Base-by-base conservation (phyloP, 1,140 invertebrate species). In the Drosophila gunungcola region DNA sequence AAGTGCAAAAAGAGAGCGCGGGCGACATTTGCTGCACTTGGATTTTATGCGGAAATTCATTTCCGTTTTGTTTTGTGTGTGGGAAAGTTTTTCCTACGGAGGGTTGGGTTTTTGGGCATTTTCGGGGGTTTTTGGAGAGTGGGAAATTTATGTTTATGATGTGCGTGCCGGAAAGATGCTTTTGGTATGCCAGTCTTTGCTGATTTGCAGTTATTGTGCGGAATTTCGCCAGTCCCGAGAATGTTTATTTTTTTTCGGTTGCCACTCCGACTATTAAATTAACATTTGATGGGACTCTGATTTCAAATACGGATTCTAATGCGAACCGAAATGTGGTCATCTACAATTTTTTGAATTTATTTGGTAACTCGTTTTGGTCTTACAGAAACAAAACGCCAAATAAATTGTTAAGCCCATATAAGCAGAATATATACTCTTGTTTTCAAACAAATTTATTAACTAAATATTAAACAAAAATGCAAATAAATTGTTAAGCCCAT, bases 71-170 rank as follows among this genome's bases (percentile, higher is more conserved):
- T 77, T 79, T 78, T 75, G 54, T 70, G 51, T 65, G 36, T 75
- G 43, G 62, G n/a, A 72, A 72, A 72, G 65, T 70, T 70, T 56
- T 55, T 38, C 68, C 39, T 55, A 45, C 41, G 0, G 41, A 58
- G 60, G 27, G 43, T 36, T 61, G 34, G 48, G 41, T 61, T 38
- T 21, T 21, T 21, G 25, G 56, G 67, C 64, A n/a, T 3, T 2
- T 10, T 27, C 13, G 1, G 4, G 10, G 41, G 38, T 1, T 2
- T 10, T 16, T 29, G 3, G 5, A 4, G 51, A 57, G 12, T 10
- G 36, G 39, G 21, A 73, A 78, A 88, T 88, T 88, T 88, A 88
- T 88, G 83, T 80, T 88, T 89, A 88, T 88, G 79, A 88, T 88
- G 81, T 80, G 78, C 77, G 81, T 76, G 77, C 67, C 81, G 81